phyloP scores from a whole-genome alignment of 30 jellyfish, hydroid and myxozoan genomes.

The Pseudorhiza aurosa region DNA sequence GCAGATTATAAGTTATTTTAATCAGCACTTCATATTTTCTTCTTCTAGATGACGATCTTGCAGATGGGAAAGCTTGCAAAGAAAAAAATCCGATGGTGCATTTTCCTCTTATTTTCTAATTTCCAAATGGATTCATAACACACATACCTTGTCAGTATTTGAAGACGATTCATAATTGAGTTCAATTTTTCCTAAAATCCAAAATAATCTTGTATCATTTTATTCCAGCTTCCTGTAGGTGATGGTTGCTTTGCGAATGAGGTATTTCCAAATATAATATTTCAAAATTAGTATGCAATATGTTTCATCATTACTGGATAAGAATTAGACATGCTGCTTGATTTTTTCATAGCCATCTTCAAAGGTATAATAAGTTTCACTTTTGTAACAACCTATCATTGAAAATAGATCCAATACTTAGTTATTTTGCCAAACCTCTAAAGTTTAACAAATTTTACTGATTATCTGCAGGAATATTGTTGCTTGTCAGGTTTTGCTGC shows the following conservation, averaged over 20 bases:
- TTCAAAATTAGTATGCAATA: neutral
- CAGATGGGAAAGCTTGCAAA: neutral
- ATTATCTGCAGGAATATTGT: constrained; percentile 25
- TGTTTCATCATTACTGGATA: neutral
- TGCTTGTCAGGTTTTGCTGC: constrained; percentile 18
- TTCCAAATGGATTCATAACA: neutral
- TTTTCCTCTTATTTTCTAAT: neutral
- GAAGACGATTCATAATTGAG: too few species aligned
- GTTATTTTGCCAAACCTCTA: neutral
- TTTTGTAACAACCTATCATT: neutral
- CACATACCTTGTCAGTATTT: too few species aligned
- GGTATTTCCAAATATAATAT: neutral
- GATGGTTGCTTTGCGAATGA: constrained; percentile 24
- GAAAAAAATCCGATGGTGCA: neutral
- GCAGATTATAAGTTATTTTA: too few species aligned
- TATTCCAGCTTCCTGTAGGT: constrained; percentile 5
- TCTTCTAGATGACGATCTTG: neutral
- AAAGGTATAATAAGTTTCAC: neutral
- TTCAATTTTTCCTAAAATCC: too few species aligned
- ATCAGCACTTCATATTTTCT: neutral
- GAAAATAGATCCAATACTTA: neutral
- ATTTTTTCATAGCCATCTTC: neutral
- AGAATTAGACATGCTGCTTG: neutral
- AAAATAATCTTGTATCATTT: neutral
- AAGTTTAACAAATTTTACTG: too few species aligned